These are phyloP conservation scores for Candidula unifasciata DNA, from an alignment of 2,888 invertebrate species.

Conservation along the genomic window DNA sequence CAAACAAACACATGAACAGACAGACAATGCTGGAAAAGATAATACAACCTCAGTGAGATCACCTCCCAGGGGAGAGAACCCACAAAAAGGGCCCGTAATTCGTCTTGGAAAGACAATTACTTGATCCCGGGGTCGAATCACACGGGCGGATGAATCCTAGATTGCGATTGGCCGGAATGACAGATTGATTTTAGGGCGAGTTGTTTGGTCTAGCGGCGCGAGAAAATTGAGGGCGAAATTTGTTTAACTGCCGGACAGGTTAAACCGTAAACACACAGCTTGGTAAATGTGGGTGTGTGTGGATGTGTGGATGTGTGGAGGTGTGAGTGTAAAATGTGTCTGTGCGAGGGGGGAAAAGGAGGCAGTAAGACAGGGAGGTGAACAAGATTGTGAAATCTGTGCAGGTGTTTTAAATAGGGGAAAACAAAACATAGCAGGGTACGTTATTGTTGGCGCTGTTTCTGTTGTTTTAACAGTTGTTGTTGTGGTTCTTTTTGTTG, in stretches of 20 bases:
- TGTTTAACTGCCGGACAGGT: background rate
- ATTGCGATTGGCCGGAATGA: constrained; percentile 39
- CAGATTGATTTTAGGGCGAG: constrained; percentile 40
- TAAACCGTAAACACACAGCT: background rate
- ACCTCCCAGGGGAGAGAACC: background rate
- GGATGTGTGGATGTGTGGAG: background rate
- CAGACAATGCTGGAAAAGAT: background rate
- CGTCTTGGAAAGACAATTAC: constrained; percentile 45
- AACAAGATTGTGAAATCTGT: background rate
- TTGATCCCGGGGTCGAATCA: constrained; percentile 31
- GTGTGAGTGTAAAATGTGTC: background rate
- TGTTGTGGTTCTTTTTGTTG: background rate
- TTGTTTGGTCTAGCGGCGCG: constrained; percentile 28
- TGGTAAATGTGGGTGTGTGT: background rate
- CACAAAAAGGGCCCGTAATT: constrained; percentile 23
- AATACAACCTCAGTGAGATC: background rate
- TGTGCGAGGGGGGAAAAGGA: background rate
- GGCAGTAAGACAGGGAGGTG: background rate
- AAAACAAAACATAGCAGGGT: background rate
- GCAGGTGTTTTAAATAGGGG: background rate
- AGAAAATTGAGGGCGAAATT: constrained; percentile 36
- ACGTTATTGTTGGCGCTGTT: background rate
- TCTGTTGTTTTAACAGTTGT: background rate
- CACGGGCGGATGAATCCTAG: constrained; percentile 37
- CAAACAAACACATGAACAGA: background rate